A percentile compares a stretch with the other conserved stretches of the same genome.
Evolutionary conservation across 2,888 invertebrate species (phyloP).

Genomic region (Scelioninae gen. 2): DNA sequence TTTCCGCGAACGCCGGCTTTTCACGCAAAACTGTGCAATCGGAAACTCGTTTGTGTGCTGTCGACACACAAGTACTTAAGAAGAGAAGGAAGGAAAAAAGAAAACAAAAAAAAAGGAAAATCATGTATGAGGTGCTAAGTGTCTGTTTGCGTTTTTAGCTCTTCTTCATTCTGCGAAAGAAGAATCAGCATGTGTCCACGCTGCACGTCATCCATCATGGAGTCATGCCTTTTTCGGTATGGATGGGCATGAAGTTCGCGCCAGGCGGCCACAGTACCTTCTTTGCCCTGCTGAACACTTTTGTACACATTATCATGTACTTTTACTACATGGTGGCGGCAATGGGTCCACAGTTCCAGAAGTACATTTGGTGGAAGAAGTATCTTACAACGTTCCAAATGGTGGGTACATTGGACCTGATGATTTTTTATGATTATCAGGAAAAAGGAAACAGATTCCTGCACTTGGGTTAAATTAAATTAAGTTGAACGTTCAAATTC

Average conservation of each 20-base stretch:
- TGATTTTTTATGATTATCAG: too few relatives aligned
- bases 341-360: slow-evolving; percentile 94
- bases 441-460: too few relatives aligned
- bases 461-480: too few relatives aligned
- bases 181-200: slow-evolving; percentile 94
- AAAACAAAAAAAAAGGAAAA: slow-evolving; percentile 16
- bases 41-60: slow-evolving; percentile 15
- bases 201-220: slow-evolving; percentile 98
- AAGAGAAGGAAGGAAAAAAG: neutral
- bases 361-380: slow-evolving; percentile 98
- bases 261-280: slow-evolving; percentile 98
- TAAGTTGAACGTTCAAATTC: too few relatives aligned
- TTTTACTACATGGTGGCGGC: slow-evolving; percentile 97
- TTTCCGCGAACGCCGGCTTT: slow-evolving; percentile 35
- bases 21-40: slow-evolving; percentile 18
- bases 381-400: slow-evolving; percentile 96
- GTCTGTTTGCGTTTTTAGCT: slow-evolving; percentile 73
- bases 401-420: slow-evolving; percentile 77
- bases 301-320: slow-evolving; percentile 98
- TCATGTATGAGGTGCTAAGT: slow-evolving; percentile 23
- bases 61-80: slow-evolving; percentile 7
- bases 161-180: slow-evolving; percentile 96
- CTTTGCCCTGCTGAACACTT: slow-evolving; percentile 94
- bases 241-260: slow-evolving; percentile 96
- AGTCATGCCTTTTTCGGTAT: slow-evolving; percentile 96